Percentiles rank a stretch among this genome's conserved stretches.
Evolutionary conservation across 2,113 vertebrate genomes (phyloP).

Genomic region (Spheniscus mendiculus): DNA sequence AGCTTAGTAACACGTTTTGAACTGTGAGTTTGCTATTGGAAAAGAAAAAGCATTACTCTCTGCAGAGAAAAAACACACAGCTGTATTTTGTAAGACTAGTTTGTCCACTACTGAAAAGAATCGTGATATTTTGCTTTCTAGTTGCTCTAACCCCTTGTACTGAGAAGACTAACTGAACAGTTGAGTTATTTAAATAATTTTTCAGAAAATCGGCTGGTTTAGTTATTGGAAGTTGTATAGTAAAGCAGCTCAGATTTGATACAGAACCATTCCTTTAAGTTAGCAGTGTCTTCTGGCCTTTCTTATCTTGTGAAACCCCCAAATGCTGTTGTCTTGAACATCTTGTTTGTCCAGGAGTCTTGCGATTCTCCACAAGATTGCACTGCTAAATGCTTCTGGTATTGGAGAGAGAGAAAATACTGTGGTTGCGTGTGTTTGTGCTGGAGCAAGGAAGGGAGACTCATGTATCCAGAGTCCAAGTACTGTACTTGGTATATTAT

Average conservation of each 20-base stretch:
- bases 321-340: not conserved
- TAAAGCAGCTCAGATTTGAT: not conserved
- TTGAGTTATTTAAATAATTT: not conserved
- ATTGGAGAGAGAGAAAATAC: not conserved
- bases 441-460: not conserved
- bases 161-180: not conserved
- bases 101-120: not conserved
- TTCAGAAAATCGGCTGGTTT: not conserved
- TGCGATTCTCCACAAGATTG: not conserved
- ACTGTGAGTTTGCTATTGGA: not conserved
- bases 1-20: not conserved
- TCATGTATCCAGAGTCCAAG: not conserved
- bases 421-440: not conserved
- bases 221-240: not conserved
- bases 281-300: not conserved
- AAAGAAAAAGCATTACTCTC: not conserved
- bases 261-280: not conserved
- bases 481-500: not conserved
- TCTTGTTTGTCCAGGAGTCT: not conserved
- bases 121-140: not conserved
- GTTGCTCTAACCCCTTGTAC: not conserved
- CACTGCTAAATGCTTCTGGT: not conserved
- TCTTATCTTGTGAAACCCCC: not conserved
- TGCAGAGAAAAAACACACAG: not conserved
- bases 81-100: not conserved